These are phyloP conservation scores for Myotis daubentonii DNA, from an alignment of 2,797 vertebrate genomes.

Conservation along the genomic window DNA sequence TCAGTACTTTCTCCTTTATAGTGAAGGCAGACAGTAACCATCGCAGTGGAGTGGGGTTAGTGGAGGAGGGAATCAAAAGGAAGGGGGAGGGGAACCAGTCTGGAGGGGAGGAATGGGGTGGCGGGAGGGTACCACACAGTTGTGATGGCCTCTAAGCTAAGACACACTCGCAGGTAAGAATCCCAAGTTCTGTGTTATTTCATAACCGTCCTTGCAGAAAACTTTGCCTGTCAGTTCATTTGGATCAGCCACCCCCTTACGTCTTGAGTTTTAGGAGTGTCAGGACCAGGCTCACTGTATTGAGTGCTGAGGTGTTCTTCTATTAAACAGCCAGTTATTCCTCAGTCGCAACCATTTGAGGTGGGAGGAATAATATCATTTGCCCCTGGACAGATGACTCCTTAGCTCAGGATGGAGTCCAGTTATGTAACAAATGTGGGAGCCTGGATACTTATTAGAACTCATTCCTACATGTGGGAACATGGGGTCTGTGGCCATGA, in stretches of 20 bases:
- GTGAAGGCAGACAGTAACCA: not conserved
- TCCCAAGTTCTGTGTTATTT: not conserved
- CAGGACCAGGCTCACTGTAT: constrained; percentile 32
- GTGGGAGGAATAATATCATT: constrained; percentile 63
- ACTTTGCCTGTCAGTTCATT: constrained; percentile 43
- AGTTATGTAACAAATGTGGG: constrained; percentile 42
- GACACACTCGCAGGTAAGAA: not conserved
- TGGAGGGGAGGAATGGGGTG: too few relatives aligned
- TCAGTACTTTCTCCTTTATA: not conserved
- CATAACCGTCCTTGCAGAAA: constrained; percentile 49
- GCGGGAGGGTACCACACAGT: not conserved
- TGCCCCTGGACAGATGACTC: constrained; percentile 62
- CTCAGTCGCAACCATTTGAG: not conserved
- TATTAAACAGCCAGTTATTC: constrained; percentile 43
- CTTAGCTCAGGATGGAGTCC: constrained; percentile 21
- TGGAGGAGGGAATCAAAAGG: not conserved
- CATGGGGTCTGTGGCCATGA: constrained; percentile 24
- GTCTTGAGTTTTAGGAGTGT: constrained; percentile 19
- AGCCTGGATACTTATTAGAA: not conserved
- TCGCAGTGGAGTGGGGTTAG: not conserved
- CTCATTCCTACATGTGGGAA: constrained; percentile 37
- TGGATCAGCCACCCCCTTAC: constrained; percentile 56
- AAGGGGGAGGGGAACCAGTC: not conserved
- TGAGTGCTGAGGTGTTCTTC: constrained; percentile 52
- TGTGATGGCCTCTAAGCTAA: not conserved